phyloP scores from a whole-genome alignment of 2,113 vertebrate genomes.

The Callaeas wilsoni region DNA sequence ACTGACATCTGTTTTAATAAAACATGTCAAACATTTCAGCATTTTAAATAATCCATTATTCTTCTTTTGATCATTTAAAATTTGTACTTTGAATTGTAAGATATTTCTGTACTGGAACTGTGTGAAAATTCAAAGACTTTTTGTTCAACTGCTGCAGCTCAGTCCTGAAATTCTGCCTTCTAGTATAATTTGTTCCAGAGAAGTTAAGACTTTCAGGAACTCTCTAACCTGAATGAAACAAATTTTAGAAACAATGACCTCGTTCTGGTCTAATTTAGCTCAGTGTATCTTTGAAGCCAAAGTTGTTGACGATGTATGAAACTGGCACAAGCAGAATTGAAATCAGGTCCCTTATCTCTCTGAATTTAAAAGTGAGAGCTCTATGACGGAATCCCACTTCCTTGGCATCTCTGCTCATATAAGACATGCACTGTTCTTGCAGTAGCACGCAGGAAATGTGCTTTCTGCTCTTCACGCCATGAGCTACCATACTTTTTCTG shows the following conservation, averaged over 20 bases:
- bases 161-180: constrained; percentile 1
- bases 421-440: not conserved
- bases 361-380: not conserved
- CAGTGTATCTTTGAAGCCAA: not conserved
- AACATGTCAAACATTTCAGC: not conserved
- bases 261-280: constrained; percentile 13
- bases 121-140: not conserved
- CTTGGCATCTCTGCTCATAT: not conserved
- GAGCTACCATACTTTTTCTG: not conserved
- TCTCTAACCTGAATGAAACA: constrained; percentile 34
- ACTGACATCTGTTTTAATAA: not conserved
- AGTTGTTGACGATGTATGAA: not conserved
- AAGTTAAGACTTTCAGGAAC: constrained; percentile 43
- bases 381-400: not conserved
- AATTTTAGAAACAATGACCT: constrained; percentile 46
- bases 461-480: not conserved
- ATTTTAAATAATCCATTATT: not conserved
- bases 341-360: not conserved
- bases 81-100: not conserved
- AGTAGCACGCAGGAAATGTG: not conserved
- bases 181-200: not conserved
- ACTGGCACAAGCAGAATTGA: not conserved
- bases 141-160: not conserved
- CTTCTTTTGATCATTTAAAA: not conserved
- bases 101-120: not conserved